Conservation (phyloP, 1,140 invertebrate genomes). For the Halictus rubicundus region DNA sequence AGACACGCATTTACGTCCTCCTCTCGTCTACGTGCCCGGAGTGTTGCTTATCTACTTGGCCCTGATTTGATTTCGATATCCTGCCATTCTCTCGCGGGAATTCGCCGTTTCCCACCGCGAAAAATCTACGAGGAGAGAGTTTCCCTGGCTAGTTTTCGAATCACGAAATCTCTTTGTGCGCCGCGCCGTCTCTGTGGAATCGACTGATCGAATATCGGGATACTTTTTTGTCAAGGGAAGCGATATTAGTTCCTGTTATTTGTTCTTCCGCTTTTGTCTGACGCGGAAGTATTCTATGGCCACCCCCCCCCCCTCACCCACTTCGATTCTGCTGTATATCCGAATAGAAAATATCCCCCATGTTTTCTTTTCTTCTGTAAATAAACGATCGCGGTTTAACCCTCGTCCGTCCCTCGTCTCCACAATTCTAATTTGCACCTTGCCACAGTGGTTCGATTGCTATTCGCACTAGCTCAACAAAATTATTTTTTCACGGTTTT, state of each 20-base stretch:
- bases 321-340: background rate
- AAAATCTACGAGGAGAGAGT: background rate
- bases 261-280: background rate
- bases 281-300: background rate
- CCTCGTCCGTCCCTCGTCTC: too few species aligned
- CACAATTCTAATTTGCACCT: too few species aligned
- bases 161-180: slow-evolving; percentile 11
- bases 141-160: slow-evolving; percentile 13
- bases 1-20: slow-evolving; percentile 24
- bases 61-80: slow-evolving; percentile 47
- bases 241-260: slow-evolving; percentile 18
- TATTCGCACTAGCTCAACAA: too few species aligned
- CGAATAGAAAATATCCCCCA: background rate
- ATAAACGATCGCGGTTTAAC: too few species aligned
- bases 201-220: slow-evolving; percentile 26
- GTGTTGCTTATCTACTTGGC: slow-evolving; percentile 31
- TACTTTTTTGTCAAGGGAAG: background rate
- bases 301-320: too few species aligned
- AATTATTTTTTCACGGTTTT: too few species aligned
- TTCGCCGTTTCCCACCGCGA: background rate
- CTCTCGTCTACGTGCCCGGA: slow-evolving; percentile 19
- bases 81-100: slow-evolving; percentile 8
- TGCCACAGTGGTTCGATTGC: too few species aligned
- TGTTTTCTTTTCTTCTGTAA: background rate
- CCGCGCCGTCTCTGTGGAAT: slow-evolving; percentile 9